Base-by-base conservation (phyloP, 1,140 invertebrate species). In the Hycleus cichorii region DNA sequence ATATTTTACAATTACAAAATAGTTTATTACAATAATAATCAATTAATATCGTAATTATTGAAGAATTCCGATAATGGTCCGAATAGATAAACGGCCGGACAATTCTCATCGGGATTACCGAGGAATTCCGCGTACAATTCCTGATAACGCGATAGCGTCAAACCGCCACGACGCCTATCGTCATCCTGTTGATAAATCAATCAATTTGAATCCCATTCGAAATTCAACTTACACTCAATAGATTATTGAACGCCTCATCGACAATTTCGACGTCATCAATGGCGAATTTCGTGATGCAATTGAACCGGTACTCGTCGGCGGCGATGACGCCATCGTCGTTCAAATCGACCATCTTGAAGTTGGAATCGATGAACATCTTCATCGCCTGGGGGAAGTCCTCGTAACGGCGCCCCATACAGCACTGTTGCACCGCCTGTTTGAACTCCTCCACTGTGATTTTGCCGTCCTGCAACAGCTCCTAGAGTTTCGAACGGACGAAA, bases 111-210 rank as follows among this genome's bases (percentile, higher is more conserved):
- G 9, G 83, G 82, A 73, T 90, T 87, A 12, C 88, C 86, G 43
- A 91, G 78, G 76, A 89, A 91, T 73, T 88, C 82, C 0, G 87
- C 87, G 66, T 91, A 91, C 0, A 91, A 76, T 72, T 91, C 88
- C 73, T 91, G 87, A 68, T 90, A 91, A 67, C 88, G 79, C 0
- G 84, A 80, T 43, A 90, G 69, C 4, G 82, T 87, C 9, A 91
- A 74, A 24, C 89, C 89, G 32, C 89, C 89, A 64, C 81, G 81
- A 77, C 81, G 83, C 69, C 84, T 78, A 73, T 91, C 89, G 49
- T 89, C 87, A 62, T 91, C 89, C 88, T 90, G 69, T 44, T 8
- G 1, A 51, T 42, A 47, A 48, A 49, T 7, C n/a, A 2, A 49
- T 10, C 0, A 40, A 38, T 39, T 12, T 38, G 5, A 47, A 38